Conservation (phyloP, 2,888 invertebrate species). For the Eurois occulta region DNA sequence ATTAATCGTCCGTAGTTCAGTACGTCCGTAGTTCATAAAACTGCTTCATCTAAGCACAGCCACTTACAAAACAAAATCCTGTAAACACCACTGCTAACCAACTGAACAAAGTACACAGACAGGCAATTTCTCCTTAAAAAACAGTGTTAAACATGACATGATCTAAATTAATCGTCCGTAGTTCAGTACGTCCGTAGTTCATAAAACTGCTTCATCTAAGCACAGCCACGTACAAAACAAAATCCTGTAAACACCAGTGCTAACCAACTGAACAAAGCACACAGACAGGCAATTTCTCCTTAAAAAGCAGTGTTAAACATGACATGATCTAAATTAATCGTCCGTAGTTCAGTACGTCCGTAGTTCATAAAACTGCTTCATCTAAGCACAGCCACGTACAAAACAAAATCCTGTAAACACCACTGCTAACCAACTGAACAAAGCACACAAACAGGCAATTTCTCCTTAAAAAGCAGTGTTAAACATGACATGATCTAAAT, state of each 20-base stretch:
- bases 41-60: background rate
- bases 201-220: no score
- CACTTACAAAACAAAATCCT: conserved; percentile 2
- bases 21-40: no score
- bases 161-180: conserved; percentile 67
- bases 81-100: background rate
- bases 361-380: no score
- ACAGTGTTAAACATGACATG: conserved; percentile 55
- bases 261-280: conserved; percentile 14
- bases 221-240: background rate
- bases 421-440: background rate
- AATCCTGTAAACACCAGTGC: background rate
- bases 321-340: conserved; percentile 68
- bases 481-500: conserved; percentile 63
- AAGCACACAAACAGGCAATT: conserved; percentile 38
- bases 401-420: conserved; percentile 5
- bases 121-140: conserved; percentile 52
- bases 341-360: conserved; percentile 54
- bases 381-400: background rate
- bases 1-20: conserved; percentile 67
- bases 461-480: conserved; percentile 53
- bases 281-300: conserved; percentile 39
- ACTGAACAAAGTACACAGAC: conserved; percentile 22
- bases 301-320: conserved; percentile 56
- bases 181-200: no score